Evolutionary conservation across 2,888 invertebrate species (phyloP).

Genomic region (Tetragonula carbonaria): DNA sequence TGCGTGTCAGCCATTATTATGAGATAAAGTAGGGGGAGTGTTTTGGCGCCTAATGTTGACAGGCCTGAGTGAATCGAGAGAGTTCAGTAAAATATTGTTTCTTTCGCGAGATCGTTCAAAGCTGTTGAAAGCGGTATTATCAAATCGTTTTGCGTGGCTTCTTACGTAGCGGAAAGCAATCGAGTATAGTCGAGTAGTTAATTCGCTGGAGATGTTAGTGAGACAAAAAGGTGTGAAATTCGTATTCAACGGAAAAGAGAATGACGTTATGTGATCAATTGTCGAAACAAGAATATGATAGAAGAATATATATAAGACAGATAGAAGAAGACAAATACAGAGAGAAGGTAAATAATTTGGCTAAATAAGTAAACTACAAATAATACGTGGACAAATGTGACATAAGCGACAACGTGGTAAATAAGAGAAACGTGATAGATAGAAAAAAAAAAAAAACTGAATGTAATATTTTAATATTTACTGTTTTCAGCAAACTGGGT

Average conservation of each 20-base stretch:
- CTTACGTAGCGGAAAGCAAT: too few relatives aligned
- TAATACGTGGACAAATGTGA: constrained; percentile 15
- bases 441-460: constrained; percentile 45
- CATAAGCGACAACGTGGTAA: constrained; percentile 38
- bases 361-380: constrained; percentile 19
- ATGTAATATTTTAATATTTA: constrained; percentile 71
- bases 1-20: not conserved
- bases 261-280: constrained; percentile 8
- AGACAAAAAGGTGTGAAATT: not conserved
- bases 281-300: not conserved
- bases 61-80: not conserved
- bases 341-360: not conserved
- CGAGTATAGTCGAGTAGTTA: not conserved
- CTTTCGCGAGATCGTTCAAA: not conserved
- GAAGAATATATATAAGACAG: not conserved
- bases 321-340: constrained; percentile 24
- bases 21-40: not conserved
- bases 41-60: constrained; percentile 10
- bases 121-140: not conserved
- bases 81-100: constrained; percentile 26
- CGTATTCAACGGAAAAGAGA: not conserved
- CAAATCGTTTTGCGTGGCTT: too few relatives aligned
- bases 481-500: constrained; percentile 73
- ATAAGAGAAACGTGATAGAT: constrained; percentile 27
- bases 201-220: not conserved